Conservation (phyloP, 2,888 invertebrate genomes). For the Xestia sexstrigata region DNA sequence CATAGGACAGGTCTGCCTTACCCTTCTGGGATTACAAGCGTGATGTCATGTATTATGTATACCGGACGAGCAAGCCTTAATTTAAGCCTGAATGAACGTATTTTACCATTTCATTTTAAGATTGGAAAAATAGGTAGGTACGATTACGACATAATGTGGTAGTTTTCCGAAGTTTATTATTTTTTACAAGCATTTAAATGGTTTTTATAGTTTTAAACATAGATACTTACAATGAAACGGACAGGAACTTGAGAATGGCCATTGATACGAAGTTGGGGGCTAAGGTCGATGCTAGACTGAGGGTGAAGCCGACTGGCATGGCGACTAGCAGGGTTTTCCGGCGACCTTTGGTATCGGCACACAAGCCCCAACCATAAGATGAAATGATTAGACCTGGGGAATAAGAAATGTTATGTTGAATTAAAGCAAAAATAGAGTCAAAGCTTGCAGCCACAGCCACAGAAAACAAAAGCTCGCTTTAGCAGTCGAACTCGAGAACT, state of each 20-base stretch:
- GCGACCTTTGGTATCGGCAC: slow-evolving; percentile 82
- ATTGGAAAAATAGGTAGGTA: neutral
- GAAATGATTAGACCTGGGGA: slow-evolving; percentile 80
- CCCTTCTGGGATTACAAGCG: no score
- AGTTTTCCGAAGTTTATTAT: neutral
- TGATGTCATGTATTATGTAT: no score
- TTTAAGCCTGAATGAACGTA: neutral
- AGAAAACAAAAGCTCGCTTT: neutral
- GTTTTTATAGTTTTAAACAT: neutral
- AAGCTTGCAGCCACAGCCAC: neutral
- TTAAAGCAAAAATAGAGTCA: neutral
- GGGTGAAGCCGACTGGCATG: slow-evolving; percentile 79
- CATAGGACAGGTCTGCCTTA: no score
- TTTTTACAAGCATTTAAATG: neutral
- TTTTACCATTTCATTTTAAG: neutral
- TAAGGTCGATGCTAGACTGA: slow-evolving; percentile 78
- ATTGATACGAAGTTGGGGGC: slow-evolving; percentile 78
- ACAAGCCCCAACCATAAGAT: slow-evolving; percentile 84
- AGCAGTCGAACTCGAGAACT: neutral
- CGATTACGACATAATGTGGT: no score
- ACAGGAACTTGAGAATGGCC: slow-evolving; percentile 79
- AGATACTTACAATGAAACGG: slow-evolving; percentile 80
- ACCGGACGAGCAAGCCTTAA: neutral
- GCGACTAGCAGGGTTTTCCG: slow-evolving; percentile 78
- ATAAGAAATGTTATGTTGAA: neutral